Conservation (phyloP, 92 coral and sea anemone species). For the Parazoanthus swiftii region DNA sequence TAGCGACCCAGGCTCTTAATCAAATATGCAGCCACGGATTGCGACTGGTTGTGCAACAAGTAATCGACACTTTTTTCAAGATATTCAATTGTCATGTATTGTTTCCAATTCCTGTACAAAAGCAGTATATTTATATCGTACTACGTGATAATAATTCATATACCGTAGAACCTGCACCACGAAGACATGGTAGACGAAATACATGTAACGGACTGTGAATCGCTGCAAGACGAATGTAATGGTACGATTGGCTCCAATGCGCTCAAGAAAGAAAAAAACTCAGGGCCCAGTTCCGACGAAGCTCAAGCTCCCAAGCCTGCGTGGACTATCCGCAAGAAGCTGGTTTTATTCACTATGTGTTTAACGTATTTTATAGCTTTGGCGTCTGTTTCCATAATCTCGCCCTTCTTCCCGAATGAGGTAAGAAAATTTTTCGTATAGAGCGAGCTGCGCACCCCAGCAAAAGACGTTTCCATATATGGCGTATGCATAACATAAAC, state of each 20-base stretch:
- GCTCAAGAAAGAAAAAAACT: neutral
- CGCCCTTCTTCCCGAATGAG: slow-evolving; percentile 19
- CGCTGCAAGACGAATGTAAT: neutral
- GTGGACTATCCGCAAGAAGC: slow-evolving; percentile 20
- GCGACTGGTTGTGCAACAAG: neutral
- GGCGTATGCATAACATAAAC: no score
- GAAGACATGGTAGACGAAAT: neutral
- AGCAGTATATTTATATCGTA: neutral
- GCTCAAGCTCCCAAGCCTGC: neutral
- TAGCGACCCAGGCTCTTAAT: neutral
- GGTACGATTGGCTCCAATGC: neutral
- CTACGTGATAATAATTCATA: neutral
- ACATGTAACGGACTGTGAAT: neutral
- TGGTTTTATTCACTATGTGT: slow-evolving; percentile 16
- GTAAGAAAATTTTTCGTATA: neutral
- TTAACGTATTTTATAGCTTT: neutral
- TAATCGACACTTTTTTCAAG: neutral
- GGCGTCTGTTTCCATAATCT: slow-evolving; percentile 4
- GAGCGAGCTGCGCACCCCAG: no score
- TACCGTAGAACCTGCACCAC: neutral
- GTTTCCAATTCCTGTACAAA: neutral
- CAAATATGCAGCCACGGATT: neutral
- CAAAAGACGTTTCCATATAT: no score
- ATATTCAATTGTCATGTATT: no score
- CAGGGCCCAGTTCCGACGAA: neutral